Base-by-base conservation (phyloP, 2,888 invertebrate genomes). In the Hirudinaria manillensis region DNA sequence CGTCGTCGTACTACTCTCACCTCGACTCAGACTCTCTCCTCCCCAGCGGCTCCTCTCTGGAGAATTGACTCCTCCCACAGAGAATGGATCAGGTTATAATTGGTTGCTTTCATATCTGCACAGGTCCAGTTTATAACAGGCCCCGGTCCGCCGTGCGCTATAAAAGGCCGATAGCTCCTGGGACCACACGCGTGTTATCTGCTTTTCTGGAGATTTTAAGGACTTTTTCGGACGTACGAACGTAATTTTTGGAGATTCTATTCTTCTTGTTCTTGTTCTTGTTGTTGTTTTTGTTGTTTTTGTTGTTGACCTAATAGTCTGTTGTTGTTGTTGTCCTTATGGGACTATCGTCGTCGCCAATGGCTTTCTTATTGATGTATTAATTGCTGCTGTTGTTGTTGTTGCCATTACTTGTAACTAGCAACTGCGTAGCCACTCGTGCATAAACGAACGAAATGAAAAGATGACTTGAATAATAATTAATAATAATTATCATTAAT, bases 31-130 rank as follows among this genome's bases (percentile, higher is more conserved):
- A 7, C 56, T 21, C 10, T 61, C 61, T 61, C 61, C n/a, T 19
- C 19, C 3, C 10, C 61, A 4, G 29, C 21, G 10, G 29, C 19
- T 27, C 29, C 61, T 61, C 61, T 61, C 61, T 61, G 61, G 61
- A 61, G 61, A 61, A 61, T 61, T 27, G 61, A 61, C 61, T 61
- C 61, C 61, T 4, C 61, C 61, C 61, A 61, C 61, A 2, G 7
- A 61, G 61, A 61, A 27, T 61, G 61, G 61, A 61, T 61, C 61
- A 61, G 61, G 61, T 27, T 61, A 61, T 61, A 61, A 61, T 61
- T 61, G 61, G 61, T 61, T 61, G 61, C 61, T 61, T 61, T 61
- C 61, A 61, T 61, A 61, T 61, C 61, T 61, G 29, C 61, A 27
- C 61, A 45, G 61, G 24, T 61, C 61, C 24, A 61, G 61, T 61